A percentile compares a stretch with the other conserved stretches of the same genome.
Conservation (phyloP, 2,797 vertebrate genomes). For the Lagorchestes hirsutus region DNA sequence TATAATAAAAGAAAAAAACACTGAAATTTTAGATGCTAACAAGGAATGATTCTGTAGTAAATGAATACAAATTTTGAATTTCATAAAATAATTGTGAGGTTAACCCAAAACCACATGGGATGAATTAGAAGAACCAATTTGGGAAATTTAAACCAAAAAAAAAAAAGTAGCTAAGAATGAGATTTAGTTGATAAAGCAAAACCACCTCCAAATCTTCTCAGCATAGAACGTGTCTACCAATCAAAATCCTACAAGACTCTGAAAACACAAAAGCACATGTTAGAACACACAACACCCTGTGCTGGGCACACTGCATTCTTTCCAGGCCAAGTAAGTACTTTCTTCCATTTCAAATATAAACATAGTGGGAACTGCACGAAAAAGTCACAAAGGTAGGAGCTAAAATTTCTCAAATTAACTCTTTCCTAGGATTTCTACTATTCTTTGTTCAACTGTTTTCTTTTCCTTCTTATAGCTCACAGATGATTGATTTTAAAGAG, state of each 20-base stretch:
- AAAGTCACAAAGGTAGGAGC: constrained; percentile 15
- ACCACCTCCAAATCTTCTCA: constrained; percentile 4
- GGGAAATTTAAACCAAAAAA: constrained; percentile 7
- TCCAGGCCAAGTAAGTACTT: neutral
- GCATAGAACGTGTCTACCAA: neutral
- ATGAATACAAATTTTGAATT: constrained; percentile 11
- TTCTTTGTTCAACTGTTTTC: neutral
- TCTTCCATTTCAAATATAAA: constrained; percentile 18
- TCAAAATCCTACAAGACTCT: neutral
- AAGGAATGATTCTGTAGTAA: constrained; percentile 29
- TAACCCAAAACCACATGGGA: constrained; percentile 19
- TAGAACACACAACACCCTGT: neutral
- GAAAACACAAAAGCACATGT: neutral
- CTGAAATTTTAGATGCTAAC: constrained; percentile 8
- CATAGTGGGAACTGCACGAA: neutral
- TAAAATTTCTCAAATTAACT: constrained; percentile 20
- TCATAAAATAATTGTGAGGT: neutral
- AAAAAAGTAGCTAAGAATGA: neutral
- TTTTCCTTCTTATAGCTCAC: neutral
- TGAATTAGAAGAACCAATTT: constrained; percentile 10
- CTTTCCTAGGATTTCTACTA: neutral
- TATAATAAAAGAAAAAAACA: constrained; percentile 28
- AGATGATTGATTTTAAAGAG: neutral
- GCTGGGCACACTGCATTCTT: neutral
- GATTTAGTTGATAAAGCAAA: constrained; percentile 9